Percentiles rank a stretch among this genome's conserved stretches.
These are phyloP conservation scores for Ammodramus savannarum DNA, from an alignment of 2,113 vertebrate species.

Conservation along the genomic window DNA sequence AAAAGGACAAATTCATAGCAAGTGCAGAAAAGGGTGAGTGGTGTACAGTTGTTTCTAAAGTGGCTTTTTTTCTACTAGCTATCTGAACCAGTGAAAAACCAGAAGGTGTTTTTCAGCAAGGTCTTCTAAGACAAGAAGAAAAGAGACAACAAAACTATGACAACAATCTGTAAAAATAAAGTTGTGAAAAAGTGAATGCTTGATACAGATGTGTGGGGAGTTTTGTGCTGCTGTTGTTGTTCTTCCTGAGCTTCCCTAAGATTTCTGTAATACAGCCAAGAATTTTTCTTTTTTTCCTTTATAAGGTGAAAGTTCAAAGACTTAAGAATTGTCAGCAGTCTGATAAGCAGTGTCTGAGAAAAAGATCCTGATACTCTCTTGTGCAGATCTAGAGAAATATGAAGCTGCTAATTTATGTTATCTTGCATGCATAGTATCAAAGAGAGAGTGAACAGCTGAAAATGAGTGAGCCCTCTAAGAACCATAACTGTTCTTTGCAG, in stretches of 20 bases:
- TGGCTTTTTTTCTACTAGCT: background rate
- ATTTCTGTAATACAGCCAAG: background rate
- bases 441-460: background rate
- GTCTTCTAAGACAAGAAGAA: background rate
- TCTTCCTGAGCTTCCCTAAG: background rate
- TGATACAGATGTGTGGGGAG: accelerated
- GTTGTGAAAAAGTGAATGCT: background rate
- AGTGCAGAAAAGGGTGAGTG: background rate
- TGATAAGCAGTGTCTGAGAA: background rate
- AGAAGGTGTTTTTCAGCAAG: background rate
- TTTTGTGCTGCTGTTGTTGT: background rate
- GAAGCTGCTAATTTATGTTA: background rate
- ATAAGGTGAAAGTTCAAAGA: background rate
- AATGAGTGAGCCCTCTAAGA: background rate
- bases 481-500: background rate
- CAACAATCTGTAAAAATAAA: background rate
- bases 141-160: background rate
- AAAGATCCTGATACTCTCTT: background rate
- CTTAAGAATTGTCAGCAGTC: background rate
- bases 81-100: background rate
- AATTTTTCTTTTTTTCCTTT: background rate
- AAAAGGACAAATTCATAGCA: background rate
- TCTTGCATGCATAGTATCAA: background rate
- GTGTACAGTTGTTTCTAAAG: background rate
- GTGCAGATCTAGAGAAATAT: background rate